A percentile compares a stretch with the other conserved stretches of the same genome.
Conservation (phyloP, 2,797 vertebrate species). For the Delichon dasypus region DNA sequence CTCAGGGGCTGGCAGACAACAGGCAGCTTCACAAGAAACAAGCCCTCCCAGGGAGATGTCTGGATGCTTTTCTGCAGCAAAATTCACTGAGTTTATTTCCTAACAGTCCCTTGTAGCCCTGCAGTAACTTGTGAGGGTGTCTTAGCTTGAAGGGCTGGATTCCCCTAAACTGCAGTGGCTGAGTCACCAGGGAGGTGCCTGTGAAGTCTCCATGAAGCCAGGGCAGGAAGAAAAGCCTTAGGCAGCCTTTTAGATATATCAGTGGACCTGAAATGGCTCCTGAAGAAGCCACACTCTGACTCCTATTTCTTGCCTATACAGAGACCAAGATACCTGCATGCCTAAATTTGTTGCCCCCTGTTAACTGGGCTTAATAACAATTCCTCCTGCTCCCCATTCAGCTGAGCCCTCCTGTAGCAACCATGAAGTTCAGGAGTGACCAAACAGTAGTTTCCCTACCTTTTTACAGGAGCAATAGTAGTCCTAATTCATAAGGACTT, state of each 20-base stretch:
- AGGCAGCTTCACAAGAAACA: background rate
- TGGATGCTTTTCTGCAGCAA: background rate
- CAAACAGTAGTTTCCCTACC: background rate
- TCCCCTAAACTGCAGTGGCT: background rate
- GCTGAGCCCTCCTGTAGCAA: background rate
- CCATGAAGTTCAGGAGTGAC: background rate
- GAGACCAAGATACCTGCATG: background rate
- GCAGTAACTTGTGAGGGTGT: background rate
- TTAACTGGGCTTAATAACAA: background rate
- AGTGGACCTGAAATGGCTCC: background rate
- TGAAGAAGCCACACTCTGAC: background rate
- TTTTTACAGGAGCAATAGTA: background rate
- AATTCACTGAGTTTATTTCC: background rate
- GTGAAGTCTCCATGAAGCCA: background rate
- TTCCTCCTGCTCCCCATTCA: background rate
- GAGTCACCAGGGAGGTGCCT: background rate
- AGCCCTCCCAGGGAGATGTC: background rate
- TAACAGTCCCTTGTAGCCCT: background rate
- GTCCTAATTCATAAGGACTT: background rate
- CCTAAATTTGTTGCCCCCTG: background rate
- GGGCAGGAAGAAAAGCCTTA: background rate
- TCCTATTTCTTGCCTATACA: background rate
- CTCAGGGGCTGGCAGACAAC: background rate
- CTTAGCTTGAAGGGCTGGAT: background rate
- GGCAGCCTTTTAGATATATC: background rate